These are phyloP conservation scores for Rhyzopertha dominica DNA, from an alignment of 1,140 invertebrate genomes.

Conservation along the genomic window DNA sequence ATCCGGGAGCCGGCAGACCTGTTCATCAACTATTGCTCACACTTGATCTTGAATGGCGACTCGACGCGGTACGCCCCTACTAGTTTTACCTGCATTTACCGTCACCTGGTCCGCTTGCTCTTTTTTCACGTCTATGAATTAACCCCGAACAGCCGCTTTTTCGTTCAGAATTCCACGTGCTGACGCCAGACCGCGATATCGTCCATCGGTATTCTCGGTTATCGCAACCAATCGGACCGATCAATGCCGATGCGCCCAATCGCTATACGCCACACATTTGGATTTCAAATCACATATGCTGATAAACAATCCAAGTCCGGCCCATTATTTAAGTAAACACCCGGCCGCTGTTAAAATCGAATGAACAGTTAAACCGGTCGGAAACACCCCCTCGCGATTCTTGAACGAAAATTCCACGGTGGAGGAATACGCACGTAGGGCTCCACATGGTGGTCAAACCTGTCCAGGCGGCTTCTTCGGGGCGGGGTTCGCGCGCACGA, in stretches of 20 bases:
- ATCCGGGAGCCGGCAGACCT: slow-evolving; percentile 39
- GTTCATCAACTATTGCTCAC: slow-evolving; percentile 44
- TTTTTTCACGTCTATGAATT: too few species aligned
- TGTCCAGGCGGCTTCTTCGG: too few species aligned
- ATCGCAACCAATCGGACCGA: too few species aligned
- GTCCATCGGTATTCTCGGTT: too few species aligned
- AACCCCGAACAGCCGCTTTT: too few species aligned
- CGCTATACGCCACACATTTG: slow-evolving; percentile 7
- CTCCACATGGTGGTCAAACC: slow-evolving; percentile 32
- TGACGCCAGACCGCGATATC: too few species aligned
- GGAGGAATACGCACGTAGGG: slow-evolving; percentile 3
- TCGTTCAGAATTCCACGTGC: too few species aligned
- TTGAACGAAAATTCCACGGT: slow-evolving; percentile 8
- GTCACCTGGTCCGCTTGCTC: too few species aligned
- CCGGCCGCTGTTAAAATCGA: not conserved
- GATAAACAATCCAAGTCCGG: slow-evolving; percentile 6
- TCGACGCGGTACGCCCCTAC: slow-evolving; percentile 30
- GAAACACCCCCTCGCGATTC: slow-evolving; percentile 10
- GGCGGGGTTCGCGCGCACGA: too few species aligned
- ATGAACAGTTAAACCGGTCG: slow-evolving; percentile 2
- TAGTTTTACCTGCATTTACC: slow-evolving; percentile 28
- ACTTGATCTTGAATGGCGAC: slow-evolving; percentile 41
- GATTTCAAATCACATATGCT: slow-evolving; percentile 8
- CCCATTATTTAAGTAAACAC: slow-evolving; percentile 2
- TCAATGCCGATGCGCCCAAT: too few species aligned